phyloP scores from a whole-genome alignment of 92 coral and sea anemone species.

The Siderastrea siderea region DNA sequence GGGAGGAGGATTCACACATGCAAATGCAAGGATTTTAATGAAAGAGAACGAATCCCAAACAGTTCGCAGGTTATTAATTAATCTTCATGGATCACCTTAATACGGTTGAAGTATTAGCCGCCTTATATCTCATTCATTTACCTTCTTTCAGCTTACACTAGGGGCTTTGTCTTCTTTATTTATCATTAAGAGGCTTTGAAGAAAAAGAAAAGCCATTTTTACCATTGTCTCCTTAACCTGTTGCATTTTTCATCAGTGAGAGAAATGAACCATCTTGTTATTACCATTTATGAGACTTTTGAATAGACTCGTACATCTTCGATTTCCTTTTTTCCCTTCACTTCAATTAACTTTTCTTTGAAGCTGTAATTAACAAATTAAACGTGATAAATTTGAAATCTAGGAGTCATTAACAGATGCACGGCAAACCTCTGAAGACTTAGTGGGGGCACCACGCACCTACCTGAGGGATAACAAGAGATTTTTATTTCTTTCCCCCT shows the following conservation, averaged over 20 bases:
- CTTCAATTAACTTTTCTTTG: background rate
- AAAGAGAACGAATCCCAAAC: background rate
- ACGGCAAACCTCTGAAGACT: background rate
- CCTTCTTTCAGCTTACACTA: background rate
- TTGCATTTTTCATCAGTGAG: conserved; percentile 21
- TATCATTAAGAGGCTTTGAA: background rate
- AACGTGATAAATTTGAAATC: background rate
- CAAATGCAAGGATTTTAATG: no score
- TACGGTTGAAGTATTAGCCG: conserved; percentile 18
- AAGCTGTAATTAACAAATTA: no score
- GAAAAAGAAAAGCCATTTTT: background rate
- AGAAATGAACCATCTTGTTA: background rate
- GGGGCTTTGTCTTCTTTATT: background rate
- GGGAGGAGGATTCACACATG: no score
- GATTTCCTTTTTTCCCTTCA: background rate
- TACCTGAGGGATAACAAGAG: background rate
- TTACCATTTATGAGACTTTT: background rate
- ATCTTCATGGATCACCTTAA: conserved; percentile 13
- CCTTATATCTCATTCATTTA: background rate
- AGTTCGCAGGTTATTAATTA: conserved; percentile 1
- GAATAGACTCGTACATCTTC: background rate
- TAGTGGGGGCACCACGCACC: conserved; percentile 8
- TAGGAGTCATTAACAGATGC: background rate
- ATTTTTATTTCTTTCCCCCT: background rate
- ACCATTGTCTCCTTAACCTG: conserved; percentile 24